Evolutionary conservation across 92 coral and sea anemone genomes (phyloP).

Genomic region (Epizoanthus rinbou): DNA sequence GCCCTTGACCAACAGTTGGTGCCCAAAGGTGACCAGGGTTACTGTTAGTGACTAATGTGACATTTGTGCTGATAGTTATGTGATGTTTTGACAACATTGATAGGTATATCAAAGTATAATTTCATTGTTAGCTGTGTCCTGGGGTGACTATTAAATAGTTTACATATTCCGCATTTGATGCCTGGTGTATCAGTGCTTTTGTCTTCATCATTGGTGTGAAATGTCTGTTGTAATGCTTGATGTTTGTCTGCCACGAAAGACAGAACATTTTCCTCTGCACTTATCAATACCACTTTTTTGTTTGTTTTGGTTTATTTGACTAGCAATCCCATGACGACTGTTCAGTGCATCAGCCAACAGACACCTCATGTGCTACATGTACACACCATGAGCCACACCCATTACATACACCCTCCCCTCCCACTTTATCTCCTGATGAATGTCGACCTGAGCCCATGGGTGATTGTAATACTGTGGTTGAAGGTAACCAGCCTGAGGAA

Average conservation of each 20-base stretch:
- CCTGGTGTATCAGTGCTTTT: no score
- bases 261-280: background rate
- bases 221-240: no score
- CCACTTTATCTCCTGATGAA: slow-evolving; percentile 16
- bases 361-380: slow-evolving; percentile 7
- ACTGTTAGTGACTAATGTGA: no score
- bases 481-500: slow-evolving; percentile 13
- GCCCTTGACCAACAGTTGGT: no score
- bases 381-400: slow-evolving; percentile 4
- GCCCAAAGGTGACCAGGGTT: no score
- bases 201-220: no score
- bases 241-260: background rate
- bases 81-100: no score
- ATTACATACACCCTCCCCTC: slow-evolving; percentile 4
- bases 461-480: slow-evolving; percentile 9
- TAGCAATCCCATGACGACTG: slow-evolving; percentile 75
- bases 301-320: slow-evolving; percentile 69
- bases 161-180: no score
- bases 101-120: no score
- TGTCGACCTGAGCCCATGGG: slow-evolving; percentile 1
- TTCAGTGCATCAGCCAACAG: slow-evolving; percentile 9
- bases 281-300: background rate
- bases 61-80: no score
- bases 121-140: no score
- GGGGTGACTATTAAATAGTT: no score